Percentiles rank a stretch among this genome's conserved stretches.
Conservation (phyloP, 2,797 vertebrate genomes). For the Rhyacichthys aspro region DNA sequence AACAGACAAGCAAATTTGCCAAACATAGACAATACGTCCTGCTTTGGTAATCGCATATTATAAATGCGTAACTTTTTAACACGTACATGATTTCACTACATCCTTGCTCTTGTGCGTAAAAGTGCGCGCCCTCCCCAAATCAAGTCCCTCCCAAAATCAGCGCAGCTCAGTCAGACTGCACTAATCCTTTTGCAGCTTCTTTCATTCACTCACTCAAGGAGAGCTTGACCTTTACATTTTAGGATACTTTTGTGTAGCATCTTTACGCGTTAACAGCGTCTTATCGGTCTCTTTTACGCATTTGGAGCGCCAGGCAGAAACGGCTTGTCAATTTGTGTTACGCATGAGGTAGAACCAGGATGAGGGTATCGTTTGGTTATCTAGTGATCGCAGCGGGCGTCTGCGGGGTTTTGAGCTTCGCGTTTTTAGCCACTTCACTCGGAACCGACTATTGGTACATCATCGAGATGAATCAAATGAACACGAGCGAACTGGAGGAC, state of each 20-base stretch:
- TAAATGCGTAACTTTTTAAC: too few species aligned
- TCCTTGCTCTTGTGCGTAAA: conserved; percentile 22
- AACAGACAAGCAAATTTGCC: too few species aligned
- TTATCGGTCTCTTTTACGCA: not conserved
- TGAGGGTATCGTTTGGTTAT: conserved; percentile 62
- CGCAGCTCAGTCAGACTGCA: not conserved
- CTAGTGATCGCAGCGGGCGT: conserved; percentile 75
- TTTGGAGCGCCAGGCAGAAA: not conserved
- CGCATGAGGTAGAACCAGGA: conserved; percentile 23
- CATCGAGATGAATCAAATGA: conserved; percentile 73
- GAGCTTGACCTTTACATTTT: not conserved
- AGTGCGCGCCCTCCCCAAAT: conserved; percentile 8
- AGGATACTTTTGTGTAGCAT: not conserved
- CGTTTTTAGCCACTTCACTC: conserved; percentile 73
- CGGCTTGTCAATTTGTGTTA: conserved; percentile 2
- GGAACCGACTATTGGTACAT: conserved; percentile 85
- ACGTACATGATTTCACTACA: not conserved
- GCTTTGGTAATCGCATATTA: too few species aligned
- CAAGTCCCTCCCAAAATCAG: conserved; percentile 51
- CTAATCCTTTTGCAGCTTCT: not conserved
- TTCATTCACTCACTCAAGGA: not conserved
- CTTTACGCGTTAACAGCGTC: not conserved
- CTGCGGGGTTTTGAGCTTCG: conserved; percentile 79
- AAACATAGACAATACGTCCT: too few species aligned
- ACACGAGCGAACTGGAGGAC: conserved; percentile 56